phyloP scores from a whole-genome alignment of 2,888 invertebrate species.

The Autographa pulchrina region DNA sequence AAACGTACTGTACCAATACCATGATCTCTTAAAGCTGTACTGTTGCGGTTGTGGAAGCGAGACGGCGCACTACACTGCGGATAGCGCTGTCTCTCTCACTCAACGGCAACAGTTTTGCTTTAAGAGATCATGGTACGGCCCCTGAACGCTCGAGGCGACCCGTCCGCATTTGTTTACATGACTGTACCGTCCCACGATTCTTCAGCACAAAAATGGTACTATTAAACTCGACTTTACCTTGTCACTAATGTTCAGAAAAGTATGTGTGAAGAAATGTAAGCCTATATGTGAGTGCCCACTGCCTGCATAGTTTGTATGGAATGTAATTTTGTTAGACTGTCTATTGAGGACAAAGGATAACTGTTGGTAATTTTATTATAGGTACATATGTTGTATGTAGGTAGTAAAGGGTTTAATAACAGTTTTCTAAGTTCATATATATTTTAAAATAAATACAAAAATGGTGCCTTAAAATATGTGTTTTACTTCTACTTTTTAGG shows the following conservation, averaged over 20 bases:
- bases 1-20: constrained; percentile 61
- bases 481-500: too few species aligned
- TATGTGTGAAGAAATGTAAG: constrained; percentile 9
- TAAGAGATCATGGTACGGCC: not conserved
- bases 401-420: constrained; percentile 1
- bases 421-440: not conserved
- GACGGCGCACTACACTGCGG: constrained; percentile 28
- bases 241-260: not conserved
- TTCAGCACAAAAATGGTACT: not conserved
- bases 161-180: constrained; percentile 35
- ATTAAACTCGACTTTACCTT: not conserved
- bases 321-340: constrained; percentile 13
- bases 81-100: not conserved
- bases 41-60: constrained; percentile 1
- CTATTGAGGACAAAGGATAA: not conserved
- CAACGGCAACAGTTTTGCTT: not conserved
- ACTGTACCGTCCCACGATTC: constrained; percentile 14
- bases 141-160: constrained; percentile 41
- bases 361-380: constrained; percentile 18
- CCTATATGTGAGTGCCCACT: not conserved
- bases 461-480: too few species aligned
- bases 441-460: too few species aligned
- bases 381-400: constrained; percentile 3
- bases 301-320: constrained; percentile 10
- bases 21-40: not conserved